These are phyloP conservation scores for Tichodroma muraria DNA, from an alignment of 2,113 vertebrate genomes.

Conservation along the genomic window DNA sequence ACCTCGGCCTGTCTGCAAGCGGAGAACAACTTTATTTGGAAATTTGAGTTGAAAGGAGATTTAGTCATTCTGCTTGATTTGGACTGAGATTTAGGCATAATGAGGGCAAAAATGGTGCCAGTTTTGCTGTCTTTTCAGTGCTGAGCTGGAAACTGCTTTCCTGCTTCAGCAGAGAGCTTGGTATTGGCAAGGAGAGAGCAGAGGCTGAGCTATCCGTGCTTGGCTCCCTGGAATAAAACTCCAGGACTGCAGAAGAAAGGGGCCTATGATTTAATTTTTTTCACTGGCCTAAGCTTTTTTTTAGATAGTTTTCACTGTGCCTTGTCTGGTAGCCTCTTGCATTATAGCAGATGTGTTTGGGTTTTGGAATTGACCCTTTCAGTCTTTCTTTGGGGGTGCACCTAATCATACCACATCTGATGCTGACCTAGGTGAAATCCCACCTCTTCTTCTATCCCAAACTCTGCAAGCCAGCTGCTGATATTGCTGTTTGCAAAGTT, in stretches of 20 bases:
- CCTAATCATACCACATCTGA: neutral
- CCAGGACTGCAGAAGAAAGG: neutral
- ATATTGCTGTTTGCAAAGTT: slow-evolving; percentile 46
- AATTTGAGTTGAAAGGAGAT: neutral
- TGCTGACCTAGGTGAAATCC: neutral
- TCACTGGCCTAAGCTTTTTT: neutral
- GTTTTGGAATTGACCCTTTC: neutral
- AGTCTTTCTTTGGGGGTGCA: neutral
- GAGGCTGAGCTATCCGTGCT: neutral
- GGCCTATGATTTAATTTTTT: neutral
- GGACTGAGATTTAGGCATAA: neutral
- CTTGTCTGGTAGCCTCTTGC: neutral
- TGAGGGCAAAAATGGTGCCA: neutral
- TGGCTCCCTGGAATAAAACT: neutral
- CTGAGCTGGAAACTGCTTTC: neutral
- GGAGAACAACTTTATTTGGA: neutral
- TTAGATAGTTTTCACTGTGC: neutral
- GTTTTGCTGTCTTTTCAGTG: neutral
- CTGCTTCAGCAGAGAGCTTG: neutral
- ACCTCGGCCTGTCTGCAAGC: neutral
- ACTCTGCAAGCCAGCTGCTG: slow-evolving; percentile 41
- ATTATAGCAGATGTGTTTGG: neutral
- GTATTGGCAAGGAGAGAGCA: neutral
- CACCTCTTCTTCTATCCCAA: neutral
- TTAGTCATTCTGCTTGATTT: neutral